Percentiles rank a stretch among this genome's conserved stretches.
phyloP scores from a whole-genome alignment of 2,797 vertebrate genomes.

The Danionella dracula region DNA sequence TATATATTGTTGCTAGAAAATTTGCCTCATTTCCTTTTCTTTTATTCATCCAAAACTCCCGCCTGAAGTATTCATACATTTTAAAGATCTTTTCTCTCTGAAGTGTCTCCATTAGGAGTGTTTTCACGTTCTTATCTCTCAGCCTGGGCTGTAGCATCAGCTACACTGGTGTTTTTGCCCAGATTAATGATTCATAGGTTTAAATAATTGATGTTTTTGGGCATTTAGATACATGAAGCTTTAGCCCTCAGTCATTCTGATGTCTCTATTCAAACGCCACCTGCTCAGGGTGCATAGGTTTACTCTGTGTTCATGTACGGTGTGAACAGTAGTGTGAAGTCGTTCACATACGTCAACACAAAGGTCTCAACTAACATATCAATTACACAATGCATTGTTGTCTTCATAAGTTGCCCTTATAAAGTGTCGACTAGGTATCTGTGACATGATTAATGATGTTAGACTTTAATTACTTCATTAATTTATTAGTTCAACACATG shows the following conservation, averaged over 20 bases:
- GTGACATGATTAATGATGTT: not conserved
- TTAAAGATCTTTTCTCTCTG: not conserved
- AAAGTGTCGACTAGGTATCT: not conserved
- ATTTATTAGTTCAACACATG: not conserved
- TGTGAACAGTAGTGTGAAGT: slow-evolving; percentile 4
- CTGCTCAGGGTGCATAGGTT: not conserved
- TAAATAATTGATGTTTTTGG: slow-evolving; percentile 66
- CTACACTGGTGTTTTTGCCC: slow-evolving; percentile 58
- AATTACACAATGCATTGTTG: not conserved
- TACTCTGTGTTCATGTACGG: not conserved
- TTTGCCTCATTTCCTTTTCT: not conserved
- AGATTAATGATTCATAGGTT: slow-evolving; percentile 56
- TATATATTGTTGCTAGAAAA: not conserved
- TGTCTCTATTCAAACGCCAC: slow-evolving; percentile 20
- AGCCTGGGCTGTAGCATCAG: slow-evolving; percentile 50
- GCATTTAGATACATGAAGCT: slow-evolving; percentile 45
- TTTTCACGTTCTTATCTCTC: slow-evolving; percentile 43
- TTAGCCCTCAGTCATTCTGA: slow-evolving; percentile 17
- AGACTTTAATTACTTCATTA: not conserved
- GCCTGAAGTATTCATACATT: not conserved
- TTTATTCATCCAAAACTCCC: not conserved
- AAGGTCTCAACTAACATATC: slow-evolving; percentile 1
- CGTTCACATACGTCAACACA: not conserved
- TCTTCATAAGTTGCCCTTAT: not conserved
- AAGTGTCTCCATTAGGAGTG: slow-evolving; percentile 32